phyloP scores from a whole-genome alignment of 2,113 vertebrate genomes.

The Petromus typicus region DNA sequence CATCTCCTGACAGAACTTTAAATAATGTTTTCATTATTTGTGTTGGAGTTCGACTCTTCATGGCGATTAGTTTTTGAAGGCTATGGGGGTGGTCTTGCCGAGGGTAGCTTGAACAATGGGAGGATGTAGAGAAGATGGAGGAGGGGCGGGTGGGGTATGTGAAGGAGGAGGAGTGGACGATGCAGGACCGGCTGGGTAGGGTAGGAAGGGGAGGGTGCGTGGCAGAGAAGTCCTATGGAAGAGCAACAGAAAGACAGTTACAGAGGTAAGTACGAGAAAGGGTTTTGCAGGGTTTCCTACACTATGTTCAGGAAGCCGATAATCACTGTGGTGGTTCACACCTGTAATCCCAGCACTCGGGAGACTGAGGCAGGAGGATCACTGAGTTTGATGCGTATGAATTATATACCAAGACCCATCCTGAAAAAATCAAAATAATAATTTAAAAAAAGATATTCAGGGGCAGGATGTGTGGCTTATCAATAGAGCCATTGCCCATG shows the following conservation, averaged over 20 bases:
- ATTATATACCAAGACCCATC: background rate
- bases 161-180: background rate
- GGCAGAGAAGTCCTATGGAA: background rate
- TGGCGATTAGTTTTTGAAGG: background rate
- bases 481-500: background rate
- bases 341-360: background rate
- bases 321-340: background rate
- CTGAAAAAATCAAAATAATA: background rate
- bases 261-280: conserved; percentile 8
- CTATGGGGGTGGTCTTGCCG: background rate
- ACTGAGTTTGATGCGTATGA: background rate
- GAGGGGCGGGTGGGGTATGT: background rate
- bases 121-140: background rate
- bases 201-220: background rate
- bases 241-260: conserved; percentile 23
- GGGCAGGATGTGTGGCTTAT: background rate
- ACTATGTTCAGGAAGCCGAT: background rate
- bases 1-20: conserved; percentile 11
- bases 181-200: background rate
- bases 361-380: background rate
- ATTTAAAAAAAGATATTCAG: background rate
- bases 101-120: background rate
- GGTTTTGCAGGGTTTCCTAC: background rate
- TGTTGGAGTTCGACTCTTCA: conserved; percentile 4
- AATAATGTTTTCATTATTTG: background rate